A percentile compares a stretch with the other conserved stretches of the same genome.
These are phyloP conservation scores for Sturmia bella DNA, from an alignment of 2,888 invertebrate species.

Conservation along the genomic window DNA sequence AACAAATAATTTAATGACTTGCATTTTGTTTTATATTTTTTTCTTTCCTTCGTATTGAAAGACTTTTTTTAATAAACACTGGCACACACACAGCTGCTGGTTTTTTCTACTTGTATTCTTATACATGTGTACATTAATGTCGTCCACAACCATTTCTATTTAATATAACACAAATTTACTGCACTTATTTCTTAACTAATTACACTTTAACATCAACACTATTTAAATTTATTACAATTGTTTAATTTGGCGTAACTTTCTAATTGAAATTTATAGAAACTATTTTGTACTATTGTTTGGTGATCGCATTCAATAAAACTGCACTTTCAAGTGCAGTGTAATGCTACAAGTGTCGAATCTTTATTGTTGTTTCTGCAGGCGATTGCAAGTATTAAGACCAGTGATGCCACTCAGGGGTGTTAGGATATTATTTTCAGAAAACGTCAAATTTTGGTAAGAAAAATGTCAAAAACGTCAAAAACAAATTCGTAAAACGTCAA, in stretches of 20 bases:
- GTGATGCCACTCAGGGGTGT: too few relatives aligned
- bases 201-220: constrained; percentile 2
- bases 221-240: constrained; percentile 27
- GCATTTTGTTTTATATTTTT: constrained; percentile 16
- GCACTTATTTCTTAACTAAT: constrained; percentile 10
- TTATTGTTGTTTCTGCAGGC: constrained; percentile 2
- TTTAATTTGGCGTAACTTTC: constrained; percentile 14
- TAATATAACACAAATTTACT: not conserved
- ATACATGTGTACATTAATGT: too few relatives aligned
- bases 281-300: not conserved
- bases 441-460: too few relatives aligned
- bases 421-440: too few relatives aligned
- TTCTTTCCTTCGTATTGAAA: constrained; percentile 4
- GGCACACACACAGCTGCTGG: constrained; percentile 5
- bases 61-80: not conserved
- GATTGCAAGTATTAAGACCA: too few relatives aligned
- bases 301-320: constrained; percentile 39
- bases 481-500: too few relatives aligned
- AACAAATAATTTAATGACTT: constrained; percentile 46
- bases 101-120: too few relatives aligned
- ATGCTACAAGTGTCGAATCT: constrained; percentile 39
- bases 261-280: constrained; percentile 7
- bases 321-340: constrained; percentile 27
- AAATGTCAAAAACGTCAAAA: too few relatives aligned
- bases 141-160: too few relatives aligned